Conservation (phyloP, 2,888 invertebrate genomes). For the Molanna angustata region DNA sequence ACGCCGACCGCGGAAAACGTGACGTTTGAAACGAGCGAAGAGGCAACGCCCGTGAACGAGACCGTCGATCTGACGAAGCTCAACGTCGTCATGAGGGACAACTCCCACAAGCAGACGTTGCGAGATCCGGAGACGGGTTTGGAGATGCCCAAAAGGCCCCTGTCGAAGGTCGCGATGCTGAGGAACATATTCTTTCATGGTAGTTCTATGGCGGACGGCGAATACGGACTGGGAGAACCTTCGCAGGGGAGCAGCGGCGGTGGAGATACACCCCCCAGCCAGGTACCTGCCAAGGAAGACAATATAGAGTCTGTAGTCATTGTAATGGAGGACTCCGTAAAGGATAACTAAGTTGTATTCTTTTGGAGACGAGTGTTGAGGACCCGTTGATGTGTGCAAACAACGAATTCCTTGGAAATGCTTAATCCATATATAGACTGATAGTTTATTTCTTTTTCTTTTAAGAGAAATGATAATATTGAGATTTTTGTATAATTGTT, state of each 20-base stretch:
- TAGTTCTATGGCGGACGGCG: constrained; percentile 33
- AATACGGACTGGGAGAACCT: constrained; percentile 8
- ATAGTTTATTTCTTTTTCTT: constrained; percentile 29
- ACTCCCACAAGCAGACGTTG: constrained; percentile 12
- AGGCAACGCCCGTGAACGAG: constrained; percentile 28
- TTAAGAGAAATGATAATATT: constrained; percentile 17
- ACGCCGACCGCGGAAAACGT: constrained; percentile 17
- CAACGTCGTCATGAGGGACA: constrained; percentile 21
- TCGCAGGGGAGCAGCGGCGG: background rate
- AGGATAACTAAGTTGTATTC: too few relatives aligned
- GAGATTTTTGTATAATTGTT: constrained; percentile 29
- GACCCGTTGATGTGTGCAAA: constrained; percentile 19
- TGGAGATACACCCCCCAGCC: background rate
- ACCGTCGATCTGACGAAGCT: constrained; percentile 5
- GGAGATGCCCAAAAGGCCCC: constrained; percentile 41
- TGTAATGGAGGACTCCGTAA: constrained; percentile 6
- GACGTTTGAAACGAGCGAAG: constrained; percentile 12
- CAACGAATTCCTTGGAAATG: constrained; percentile 28
- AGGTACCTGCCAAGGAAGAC: constrained; percentile 16
- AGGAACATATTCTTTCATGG: constrained; percentile 55
- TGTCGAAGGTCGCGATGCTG: constrained; percentile 49
- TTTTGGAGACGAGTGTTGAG: too few relatives aligned
- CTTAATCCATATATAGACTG: constrained; percentile 28
- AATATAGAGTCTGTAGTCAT: constrained; percentile 19
- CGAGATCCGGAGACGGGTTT: constrained; percentile 24